Base-by-base conservation (phyloP, 2,888 invertebrate species). In the Drosophila siamana region DNA sequence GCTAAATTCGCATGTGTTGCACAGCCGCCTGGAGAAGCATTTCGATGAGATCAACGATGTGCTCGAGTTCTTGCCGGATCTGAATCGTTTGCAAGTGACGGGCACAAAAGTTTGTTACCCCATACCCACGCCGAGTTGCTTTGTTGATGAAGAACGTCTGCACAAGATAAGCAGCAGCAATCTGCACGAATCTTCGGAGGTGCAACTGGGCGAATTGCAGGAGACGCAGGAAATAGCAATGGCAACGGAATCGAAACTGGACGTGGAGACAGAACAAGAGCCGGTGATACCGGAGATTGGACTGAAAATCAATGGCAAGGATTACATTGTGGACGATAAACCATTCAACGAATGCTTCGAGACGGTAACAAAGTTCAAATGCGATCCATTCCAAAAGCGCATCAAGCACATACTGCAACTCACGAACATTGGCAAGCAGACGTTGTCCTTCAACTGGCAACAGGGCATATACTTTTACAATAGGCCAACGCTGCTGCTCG, bases 11-110 rank as follows among this genome's bases (percentile, higher is more conserved):
- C 28, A 48, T 0, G 70, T 81, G 11, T 41, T 91, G n/a, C 82
- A 86, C 8, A 30, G 66, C 2, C 75, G 72, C 2, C 74, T 90
- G 4, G 83, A 76, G 6, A 44, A 81, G 5, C 65, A 44, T 2
- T 85, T 80, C 15, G n/a, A 28, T 1, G 73, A 85, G 15, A 86
- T 90, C 3, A 48, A 75, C 13, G 72, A 83, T 0, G 89, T 90
- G 1, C 41, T 90, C 1, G 86, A 90, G 33, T 90, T 81, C 52
- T 86, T 89, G 61, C 90, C 90, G 2, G 89, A 90, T 44, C 61
- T 90, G 7, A 72, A 86, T 9, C 26, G 62, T 0, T 54, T 90
- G 4, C 77, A 91, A 47, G 64, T 90, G 6, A 74, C 73, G 0
- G 90, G 91, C 2, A 77, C 9, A 0, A 60, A 11, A 2, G 8